Percentiles rank a stretch among this genome's conserved stretches.
Evolutionary conservation across 2,888 invertebrate species (phyloP).

Genomic region (Leucophenga montana): DNA sequence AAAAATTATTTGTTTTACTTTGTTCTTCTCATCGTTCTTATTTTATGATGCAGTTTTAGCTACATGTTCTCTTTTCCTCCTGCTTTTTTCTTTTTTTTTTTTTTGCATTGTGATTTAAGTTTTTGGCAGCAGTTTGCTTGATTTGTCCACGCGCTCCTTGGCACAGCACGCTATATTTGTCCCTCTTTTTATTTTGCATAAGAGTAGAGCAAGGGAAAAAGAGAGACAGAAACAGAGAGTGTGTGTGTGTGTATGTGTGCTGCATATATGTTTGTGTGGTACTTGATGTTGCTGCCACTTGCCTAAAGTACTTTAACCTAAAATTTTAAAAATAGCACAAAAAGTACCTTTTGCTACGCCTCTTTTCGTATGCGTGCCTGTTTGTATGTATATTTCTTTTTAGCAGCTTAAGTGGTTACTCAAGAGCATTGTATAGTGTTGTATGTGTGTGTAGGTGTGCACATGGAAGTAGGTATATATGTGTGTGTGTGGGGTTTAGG

Average conservation of each 20-base stretch:
- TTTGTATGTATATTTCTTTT: not conserved
- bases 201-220: too few species aligned
- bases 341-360: slow-evolving; percentile 40
- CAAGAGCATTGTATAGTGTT: slow-evolving; percentile 5
- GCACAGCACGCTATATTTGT: not conserved
- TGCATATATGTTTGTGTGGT: slow-evolving; percentile 1
- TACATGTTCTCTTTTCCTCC: not conserved
- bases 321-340: slow-evolving; percentile 62
- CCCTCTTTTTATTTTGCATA: not conserved
- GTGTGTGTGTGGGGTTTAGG: too few species aligned
- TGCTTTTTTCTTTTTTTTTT: not conserved
- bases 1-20: slow-evolving; percentile 39
- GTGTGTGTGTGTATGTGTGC: slow-evolving; percentile 2
- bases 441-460: slow-evolving; percentile 2
- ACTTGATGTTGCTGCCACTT: slow-evolving; percentile 42
- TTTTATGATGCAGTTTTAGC: not conserved
- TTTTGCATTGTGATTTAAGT: not conserved
- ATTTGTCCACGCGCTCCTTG: slow-evolving; percentile 12
- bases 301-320: slow-evolving; percentile 60
- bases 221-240: too few species aligned
- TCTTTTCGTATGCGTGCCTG: slow-evolving; percentile 11
- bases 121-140: not conserved
- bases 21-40: not conserved
- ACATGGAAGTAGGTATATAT: not conserved
- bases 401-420: slow-evolving; percentile 1